Conservation (phyloP, 2,113 vertebrate genomes). For the Elephantulus edwardii region DNA sequence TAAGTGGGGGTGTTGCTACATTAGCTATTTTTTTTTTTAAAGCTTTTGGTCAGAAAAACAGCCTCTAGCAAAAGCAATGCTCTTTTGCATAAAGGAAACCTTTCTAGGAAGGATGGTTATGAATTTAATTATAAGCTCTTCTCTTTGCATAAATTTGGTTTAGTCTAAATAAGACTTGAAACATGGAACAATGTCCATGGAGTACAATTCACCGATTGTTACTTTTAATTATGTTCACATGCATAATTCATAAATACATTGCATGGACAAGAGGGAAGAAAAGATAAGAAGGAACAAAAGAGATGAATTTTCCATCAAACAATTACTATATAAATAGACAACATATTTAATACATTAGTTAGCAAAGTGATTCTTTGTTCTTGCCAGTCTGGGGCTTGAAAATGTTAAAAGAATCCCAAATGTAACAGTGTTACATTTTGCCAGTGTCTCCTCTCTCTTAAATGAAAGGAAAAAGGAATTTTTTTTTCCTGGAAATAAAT, state of each 20-base stretch:
- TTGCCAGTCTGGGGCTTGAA: conserved; percentile 67
- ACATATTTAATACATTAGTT: conserved; percentile 78
- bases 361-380: conserved; percentile 74
- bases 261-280: conserved; percentile 71
- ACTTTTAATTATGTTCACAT: conserved; percentile 81
- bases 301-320: conserved; percentile 76
- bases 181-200: conserved; percentile 73
- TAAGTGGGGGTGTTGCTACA: neutral
- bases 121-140: conserved; percentile 70
- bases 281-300: conserved; percentile 74
- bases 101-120: conserved; percentile 55
- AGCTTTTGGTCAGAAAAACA: conserved; percentile 57
- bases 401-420: conserved; percentile 65
- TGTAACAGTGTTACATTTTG: conserved; percentile 61
- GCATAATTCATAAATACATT: conserved; percentile 81
- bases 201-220: conserved; percentile 79
- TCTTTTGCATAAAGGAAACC: conserved; percentile 61
- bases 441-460: conserved; percentile 67
- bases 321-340: conserved; percentile 78
- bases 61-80: conserved; percentile 20
- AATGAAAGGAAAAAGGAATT: conserved; percentile 54
- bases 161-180: conserved; percentile 75
- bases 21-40: conserved; percentile 35
- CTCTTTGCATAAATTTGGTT: conserved; percentile 64
- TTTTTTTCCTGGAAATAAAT: neutral